Percentiles rank a stretch among this genome's conserved stretches.
These are phyloP conservation scores for Papilio gigon DNA, from an alignment of 2,888 invertebrate species.

Conservation along the genomic window DNA sequence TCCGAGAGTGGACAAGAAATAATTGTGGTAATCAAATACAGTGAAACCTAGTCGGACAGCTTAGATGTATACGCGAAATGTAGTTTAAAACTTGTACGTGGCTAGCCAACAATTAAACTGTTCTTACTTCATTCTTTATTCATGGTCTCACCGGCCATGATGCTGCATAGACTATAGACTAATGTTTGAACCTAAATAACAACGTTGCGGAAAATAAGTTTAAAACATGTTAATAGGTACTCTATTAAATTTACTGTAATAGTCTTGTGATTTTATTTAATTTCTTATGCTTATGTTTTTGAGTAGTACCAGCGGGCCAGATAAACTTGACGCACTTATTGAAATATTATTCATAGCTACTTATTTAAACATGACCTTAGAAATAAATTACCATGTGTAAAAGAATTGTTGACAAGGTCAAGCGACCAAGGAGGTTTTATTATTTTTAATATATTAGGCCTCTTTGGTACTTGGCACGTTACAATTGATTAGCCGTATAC, in stretches of 20 bases:
- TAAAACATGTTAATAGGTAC: background rate
- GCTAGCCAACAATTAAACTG: slow-evolving; percentile 42
- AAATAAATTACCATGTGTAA: slow-evolving; percentile 28
- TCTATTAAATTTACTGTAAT: too few species aligned
- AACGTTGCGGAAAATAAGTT: slow-evolving; percentile 40
- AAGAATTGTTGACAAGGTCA: slow-evolving; percentile 24
- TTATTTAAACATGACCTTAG: slow-evolving; percentile 21
- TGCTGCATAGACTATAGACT: slow-evolving; percentile 49
- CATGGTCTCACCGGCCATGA: slow-evolving; percentile 50
- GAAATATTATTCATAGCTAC: slow-evolving; percentile 8
- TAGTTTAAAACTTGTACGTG: slow-evolving; percentile 34
- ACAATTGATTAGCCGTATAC: slow-evolving; percentile 57
- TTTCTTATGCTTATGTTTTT: too few species aligned
- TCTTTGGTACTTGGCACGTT: slow-evolving; percentile 51
- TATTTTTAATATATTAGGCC: slow-evolving; percentile 43
- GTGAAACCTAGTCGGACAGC: slow-evolving; percentile 43
- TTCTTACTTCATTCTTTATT: slow-evolving; percentile 50
- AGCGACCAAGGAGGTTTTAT: slow-evolving; percentile 36
- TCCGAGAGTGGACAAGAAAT: slow-evolving; percentile 44
- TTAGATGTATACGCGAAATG: slow-evolving; percentile 42
- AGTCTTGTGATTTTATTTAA: too few species aligned
- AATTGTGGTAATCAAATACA: slow-evolving; percentile 45
- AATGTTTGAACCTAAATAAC: slow-evolving; percentile 43
- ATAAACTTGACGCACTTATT: too few species aligned
- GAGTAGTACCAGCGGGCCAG: too few species aligned